Base-by-base conservation (phyloP, 1,140 invertebrate species). In the Brachionus sp. region DNA sequence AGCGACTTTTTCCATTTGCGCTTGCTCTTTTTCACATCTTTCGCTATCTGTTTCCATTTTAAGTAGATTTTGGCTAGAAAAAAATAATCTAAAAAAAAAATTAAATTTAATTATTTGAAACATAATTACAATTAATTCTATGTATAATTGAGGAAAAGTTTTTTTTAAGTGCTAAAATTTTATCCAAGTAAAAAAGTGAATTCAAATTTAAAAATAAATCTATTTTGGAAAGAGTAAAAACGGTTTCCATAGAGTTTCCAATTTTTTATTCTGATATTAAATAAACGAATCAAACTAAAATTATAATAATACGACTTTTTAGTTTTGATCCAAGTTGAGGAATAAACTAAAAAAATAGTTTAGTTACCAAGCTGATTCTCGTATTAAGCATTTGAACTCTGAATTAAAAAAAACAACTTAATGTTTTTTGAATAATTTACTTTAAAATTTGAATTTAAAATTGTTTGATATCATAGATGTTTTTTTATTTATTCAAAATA, bases 1-100 rank as follows among this genome's bases (percentile, higher is more conserved):
- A 6, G 88, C 88, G 83, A 89, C 88, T 86, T 87, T 88, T 62
- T 89, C 88, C 7, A 86, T 87, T 19, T 87, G 86, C 1, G 84
- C 83, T 84, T 75, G 39, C 13, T 75, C 70, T 75, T 75, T 44
- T 46, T 44, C 70, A 12, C 37, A 75, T 50, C 70, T 39, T 46
- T 75, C 39, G 7, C 44, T 44, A 16, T 75, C 70, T 12, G 70
- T 25, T 39, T 80, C 19, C 62, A 62, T 57, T 80, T 80, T 39
- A n/a, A n/a, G 3, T 12, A n/a, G 3, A 16, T 16, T 25, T 29
- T 16, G 12, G 9, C 29, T 77, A 5, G 0, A 13, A 23, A 77
- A 46, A 3, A 25, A 37, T 29, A 29, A 29, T 29, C 29, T 29
- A 2, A 29, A 29, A 29, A 29, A n/a, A n/a, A n/a, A n/a, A n/a